Base-by-base conservation (phyloP, 2,888 invertebrate genomes). In the Polylopha cassiicola region DNA sequence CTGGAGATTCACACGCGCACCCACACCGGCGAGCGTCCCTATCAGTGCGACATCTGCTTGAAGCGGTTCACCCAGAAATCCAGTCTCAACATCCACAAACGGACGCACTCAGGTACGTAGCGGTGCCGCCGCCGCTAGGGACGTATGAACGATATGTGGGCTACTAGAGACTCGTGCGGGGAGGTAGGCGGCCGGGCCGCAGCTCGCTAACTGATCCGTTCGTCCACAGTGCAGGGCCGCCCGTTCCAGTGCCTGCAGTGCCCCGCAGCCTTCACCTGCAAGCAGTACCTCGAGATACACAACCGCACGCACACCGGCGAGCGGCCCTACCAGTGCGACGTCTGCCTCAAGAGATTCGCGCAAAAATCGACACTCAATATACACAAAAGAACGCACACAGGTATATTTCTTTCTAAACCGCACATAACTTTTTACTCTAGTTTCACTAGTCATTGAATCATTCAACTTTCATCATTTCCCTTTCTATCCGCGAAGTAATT, bases 61-160 rank as follows among this genome's bases (percentile, higher is more conserved):
- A 93, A 93, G 84, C 88, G 92, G 67, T 93, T 93, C 85, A 92
- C 92, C 48, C 93, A 93, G 85, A 93, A 93, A 76, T 92, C 92
- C 68, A 92, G 92, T 74, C 87, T 93, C 60, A 93, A 92, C 84
- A 92, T 92, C 53, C 93, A 93, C 87, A 92, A 92, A 73, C 88
- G 92, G 66, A 91, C 91, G 53, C 93, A 93, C 73, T 91, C 92
- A 65, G 87, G 87, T 87, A 84, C 58, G 81, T 75, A 54, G 47
- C 51, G 44, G 59, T 37, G 43, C 46, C 47, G 50, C 43, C 41
- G 49, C 50, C 47, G 50, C 30, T 44, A 45, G 63, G 60, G 62
- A 63, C 55, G 67, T 37, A 58, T 64, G 66, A 56, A 53, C 55
- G 64, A 45, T 62, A 63, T 65, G 67, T 66, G 67, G 67, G 69